Evolutionary conservation across 2,797 vertebrate species (phyloP).

Genomic region (Syndactyla subalaris): DNA sequence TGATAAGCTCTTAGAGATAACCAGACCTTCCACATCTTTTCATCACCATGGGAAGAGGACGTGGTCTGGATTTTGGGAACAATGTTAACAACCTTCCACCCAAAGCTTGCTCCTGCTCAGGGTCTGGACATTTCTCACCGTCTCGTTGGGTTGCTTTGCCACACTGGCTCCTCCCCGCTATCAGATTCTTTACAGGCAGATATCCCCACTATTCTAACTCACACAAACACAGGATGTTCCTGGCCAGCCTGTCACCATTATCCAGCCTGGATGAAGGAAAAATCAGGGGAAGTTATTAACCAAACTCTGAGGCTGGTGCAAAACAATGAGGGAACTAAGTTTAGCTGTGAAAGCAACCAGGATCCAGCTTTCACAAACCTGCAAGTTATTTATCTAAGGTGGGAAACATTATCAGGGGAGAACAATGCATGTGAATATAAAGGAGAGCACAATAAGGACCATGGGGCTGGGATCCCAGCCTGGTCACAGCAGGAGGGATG

Average conservation of each 20-base stretch:
- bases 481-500: not conserved
- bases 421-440: constrained; percentile 63
- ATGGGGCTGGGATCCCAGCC: not conserved
- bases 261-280: constrained; percentile 85
- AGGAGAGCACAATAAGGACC: not conserved
- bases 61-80: constrained; percentile 32
- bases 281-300: constrained; percentile 91
- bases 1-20: constrained; percentile 47
- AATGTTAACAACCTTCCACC: constrained; percentile 48
- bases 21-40: constrained; percentile 54
- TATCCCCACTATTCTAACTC: constrained; percentile 89
- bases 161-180: constrained; percentile 69
- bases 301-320: constrained; percentile 74
- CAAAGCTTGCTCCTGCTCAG: not conserved
- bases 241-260: constrained; percentile 90
- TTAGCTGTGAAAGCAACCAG: constrained; percentile 84
- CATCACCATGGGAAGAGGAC: constrained; percentile 48
- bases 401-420: constrained; percentile 68
- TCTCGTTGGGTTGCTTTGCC: constrained; percentile 81
- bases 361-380: constrained; percentile 77
- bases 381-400: constrained; percentile 73
- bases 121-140: constrained; percentile 69
- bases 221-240: constrained; percentile 99
- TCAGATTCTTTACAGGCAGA: constrained; percentile 68
- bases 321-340: constrained; percentile 93